Evolutionary conservation across 1,140 invertebrate species (phyloP).

Genomic region (Drosophila varians): DNA sequence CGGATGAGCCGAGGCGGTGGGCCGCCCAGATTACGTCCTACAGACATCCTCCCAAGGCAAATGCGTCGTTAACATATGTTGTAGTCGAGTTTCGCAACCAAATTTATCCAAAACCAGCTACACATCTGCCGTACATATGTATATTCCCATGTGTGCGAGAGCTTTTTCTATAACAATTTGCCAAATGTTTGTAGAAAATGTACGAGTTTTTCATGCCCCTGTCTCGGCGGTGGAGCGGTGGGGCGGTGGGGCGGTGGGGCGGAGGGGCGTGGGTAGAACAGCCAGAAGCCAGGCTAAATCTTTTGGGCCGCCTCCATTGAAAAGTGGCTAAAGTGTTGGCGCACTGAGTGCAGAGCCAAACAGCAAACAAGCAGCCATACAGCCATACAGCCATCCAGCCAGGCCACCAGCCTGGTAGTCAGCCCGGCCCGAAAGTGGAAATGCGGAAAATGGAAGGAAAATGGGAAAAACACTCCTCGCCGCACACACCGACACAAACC

Average conservation of each 20-base stretch:
- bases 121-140: conserved; percentile 8
- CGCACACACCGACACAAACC: conserved; percentile 10
- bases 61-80: conserved; percentile 71
- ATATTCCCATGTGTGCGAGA: conserved; percentile 38
- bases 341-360: conserved; percentile 29
- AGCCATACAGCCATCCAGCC: not conserved
- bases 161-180: conserved; percentile 71
- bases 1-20: not conserved
- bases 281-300: conserved; percentile 19
- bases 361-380: conserved; percentile 23
- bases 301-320: conserved; percentile 43
- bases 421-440: not conserved
- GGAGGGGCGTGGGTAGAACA: not conserved
- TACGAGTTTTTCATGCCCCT: conserved; percentile 53
- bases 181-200: conserved; percentile 67
- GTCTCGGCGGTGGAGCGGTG: no score
- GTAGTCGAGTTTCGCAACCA: conserved; percentile 53
- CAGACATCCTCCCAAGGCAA: conserved; percentile 40
- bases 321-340: conserved; percentile 67
- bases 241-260: not conserved
- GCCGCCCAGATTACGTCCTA: conserved; percentile 9
- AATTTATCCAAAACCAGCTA: conserved; percentile 44
- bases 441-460: not conserved
- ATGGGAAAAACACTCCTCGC: conserved; percentile 5
- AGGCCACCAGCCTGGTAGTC: conserved; percentile 26